A percentile compares a stretch with the other conserved stretches of the same genome.
Evolutionary conservation across 2,797 vertebrate genomes (phyloP).

Genomic region (Taenioides sp.): DNA sequence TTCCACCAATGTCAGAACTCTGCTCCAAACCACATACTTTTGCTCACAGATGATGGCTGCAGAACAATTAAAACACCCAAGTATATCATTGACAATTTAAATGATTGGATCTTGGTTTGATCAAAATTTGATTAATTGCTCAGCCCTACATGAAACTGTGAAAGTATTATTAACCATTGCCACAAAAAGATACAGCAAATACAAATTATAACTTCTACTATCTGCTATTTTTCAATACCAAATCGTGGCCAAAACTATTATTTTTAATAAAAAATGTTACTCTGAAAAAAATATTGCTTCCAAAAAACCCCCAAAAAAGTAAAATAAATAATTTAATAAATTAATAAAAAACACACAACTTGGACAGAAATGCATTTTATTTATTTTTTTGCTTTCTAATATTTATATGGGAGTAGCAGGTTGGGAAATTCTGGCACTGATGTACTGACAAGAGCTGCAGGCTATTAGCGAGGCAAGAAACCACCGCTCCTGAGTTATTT

Average conservation of each 20-base stretch:
- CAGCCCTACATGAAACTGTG: neutral
- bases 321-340: neutral
- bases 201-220: neutral
- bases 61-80: too few species aligned
- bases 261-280: neutral
- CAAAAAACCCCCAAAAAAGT: too few species aligned
- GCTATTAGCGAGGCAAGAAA: constrained; percentile 35
- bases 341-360: neutral
- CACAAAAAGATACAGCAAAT: neutral
- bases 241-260: neutral
- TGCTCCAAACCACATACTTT: too few species aligned
- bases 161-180: neutral
- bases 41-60: too few species aligned
- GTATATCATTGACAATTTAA: too few species aligned
- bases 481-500: constrained; percentile 32
- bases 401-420: constrained; percentile 27
- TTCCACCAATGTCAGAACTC: too few species aligned
- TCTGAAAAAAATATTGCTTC: too few species aligned
- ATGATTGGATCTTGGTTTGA: too few species aligned
- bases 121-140: too few species aligned
- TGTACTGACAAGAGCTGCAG: constrained; percentile 36
- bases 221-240: neutral
- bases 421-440: constrained; percentile 18
- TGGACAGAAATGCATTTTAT: neutral
- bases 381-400: neutral